phyloP scores from a whole-genome alignment of 2,113 vertebrate genomes.

The Nycticryphes semicollaris region DNA sequence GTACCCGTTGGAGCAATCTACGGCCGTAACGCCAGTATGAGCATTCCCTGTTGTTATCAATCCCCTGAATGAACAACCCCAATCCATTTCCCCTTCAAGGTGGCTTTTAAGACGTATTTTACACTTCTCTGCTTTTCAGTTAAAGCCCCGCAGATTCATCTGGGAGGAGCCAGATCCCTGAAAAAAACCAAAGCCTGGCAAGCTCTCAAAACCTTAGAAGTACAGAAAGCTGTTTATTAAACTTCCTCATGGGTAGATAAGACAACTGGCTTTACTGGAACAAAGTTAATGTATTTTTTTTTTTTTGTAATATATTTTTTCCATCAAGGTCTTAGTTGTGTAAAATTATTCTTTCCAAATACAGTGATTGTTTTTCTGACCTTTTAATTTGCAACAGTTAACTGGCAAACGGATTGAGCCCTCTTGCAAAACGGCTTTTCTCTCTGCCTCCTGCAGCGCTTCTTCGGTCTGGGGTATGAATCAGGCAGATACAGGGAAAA shows the following conservation, averaged over 20 bases:
- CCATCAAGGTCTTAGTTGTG: neutral
- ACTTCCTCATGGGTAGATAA: neutral
- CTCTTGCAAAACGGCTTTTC: neutral
- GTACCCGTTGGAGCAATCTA: neutral
- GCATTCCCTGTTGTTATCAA: neutral
- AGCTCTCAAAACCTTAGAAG: neutral
- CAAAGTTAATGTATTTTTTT: neutral
- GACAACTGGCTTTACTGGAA: neutral
- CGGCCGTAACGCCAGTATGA: neutral
- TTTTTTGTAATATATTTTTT: neutral
- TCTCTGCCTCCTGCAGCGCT: neutral
- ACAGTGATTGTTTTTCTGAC: neutral
- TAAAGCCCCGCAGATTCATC: neutral
- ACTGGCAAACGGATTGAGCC: neutral
- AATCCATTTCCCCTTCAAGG: neutral
- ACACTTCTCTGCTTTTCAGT: neutral
- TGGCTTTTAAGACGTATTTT: neutral
- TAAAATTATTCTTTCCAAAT: slow-evolving; percentile 10
- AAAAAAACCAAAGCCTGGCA: neutral
- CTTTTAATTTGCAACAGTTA: slow-evolving; percentile 7
- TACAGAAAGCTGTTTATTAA: neutral
- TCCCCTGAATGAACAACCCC: neutral
- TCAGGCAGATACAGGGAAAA: neutral
- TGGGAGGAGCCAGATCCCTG: neutral
- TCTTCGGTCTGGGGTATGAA: neutral